Percentiles rank a stretch among this genome's conserved stretches.
phyloP scores from a whole-genome alignment of 2,113 vertebrate species.

The Onychorhynchus coronatus region DNA sequence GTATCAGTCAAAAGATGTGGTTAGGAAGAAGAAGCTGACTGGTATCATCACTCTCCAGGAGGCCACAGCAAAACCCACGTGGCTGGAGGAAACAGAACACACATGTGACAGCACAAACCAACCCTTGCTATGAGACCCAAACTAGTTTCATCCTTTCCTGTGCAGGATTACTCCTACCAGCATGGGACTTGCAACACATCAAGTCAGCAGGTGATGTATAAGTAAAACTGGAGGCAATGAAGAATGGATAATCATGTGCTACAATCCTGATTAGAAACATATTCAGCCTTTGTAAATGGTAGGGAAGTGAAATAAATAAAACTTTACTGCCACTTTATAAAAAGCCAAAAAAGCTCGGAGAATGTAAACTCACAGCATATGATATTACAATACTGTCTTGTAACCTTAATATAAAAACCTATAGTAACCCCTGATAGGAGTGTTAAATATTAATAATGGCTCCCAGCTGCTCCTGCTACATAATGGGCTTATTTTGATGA shows the following conservation, averaged over 20 bases:
- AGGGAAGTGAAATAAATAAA: background rate
- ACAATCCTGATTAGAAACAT: background rate
- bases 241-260: background rate
- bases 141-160: background rate
- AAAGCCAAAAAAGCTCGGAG: background rate
- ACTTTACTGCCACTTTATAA: background rate
- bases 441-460: conserved; percentile 44
- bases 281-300: background rate
- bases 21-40: background rate
- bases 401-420: background rate
- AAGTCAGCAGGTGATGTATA: background rate
- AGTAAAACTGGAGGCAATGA: background rate
- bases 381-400: background rate
- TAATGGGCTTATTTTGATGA: conserved; percentile 45
- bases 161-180: background rate
- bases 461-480: conserved; percentile 30
- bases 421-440: background rate
- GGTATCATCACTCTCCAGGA: background rate
- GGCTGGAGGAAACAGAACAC: background rate
- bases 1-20: background rate
- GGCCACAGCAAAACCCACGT: background rate
- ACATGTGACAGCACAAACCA: background rate
- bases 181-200: background rate
- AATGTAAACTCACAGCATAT: background rate
- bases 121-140: fast-evolving